Conservation (phyloP, 1,140 invertebrate species). For the Trachelipus rathkii region DNA sequence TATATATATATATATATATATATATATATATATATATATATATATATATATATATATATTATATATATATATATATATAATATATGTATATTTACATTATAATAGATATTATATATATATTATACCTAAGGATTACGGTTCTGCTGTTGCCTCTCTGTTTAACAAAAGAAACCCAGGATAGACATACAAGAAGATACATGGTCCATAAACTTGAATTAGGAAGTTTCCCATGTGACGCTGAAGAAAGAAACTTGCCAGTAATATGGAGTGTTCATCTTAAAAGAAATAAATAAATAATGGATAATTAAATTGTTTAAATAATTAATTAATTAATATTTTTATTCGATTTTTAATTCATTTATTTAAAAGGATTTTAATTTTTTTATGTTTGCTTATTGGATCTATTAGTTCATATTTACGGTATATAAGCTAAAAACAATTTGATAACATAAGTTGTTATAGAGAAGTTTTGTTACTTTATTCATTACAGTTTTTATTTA, state of each 20-base stretch:
- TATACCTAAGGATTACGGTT: slow-evolving; percentile 47
- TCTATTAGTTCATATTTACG: too few species aligned
- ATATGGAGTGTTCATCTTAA: slow-evolving; percentile 64
- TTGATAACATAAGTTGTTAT: too few species aligned
- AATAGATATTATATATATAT: too few species aligned
- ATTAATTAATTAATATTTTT: too few species aligned
- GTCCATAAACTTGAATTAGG: slow-evolving; percentile 87
- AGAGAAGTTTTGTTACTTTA: too few species aligned
- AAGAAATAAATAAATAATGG: slow-evolving; percentile 50
- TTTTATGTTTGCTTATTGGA: too few species aligned
- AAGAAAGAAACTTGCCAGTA: slow-evolving; percentile 80
- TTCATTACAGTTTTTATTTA: too few species aligned
- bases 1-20: slow-evolving; percentile 6
- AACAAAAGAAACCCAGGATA: slow-evolving; percentile 61
- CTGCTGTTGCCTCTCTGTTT: slow-evolving; percentile 50
- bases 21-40: slow-evolving; percentile 2
- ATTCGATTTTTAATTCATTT: too few species aligned
- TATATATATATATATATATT: not conserved
- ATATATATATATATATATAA: not conserved
- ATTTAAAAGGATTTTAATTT: too few species aligned
- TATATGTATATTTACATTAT: too few species aligned
- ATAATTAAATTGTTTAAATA: too few species aligned
- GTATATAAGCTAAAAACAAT: too few species aligned
- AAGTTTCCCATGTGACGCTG: slow-evolving; percentile 88
- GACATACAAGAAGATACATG: slow-evolving; percentile 88